Evolutionary conservation across 2,797 vertebrate species (phyloP), one percentile per base, ranked within the genome.

Genomic region (Cephalopachus bancanus): DNA sequence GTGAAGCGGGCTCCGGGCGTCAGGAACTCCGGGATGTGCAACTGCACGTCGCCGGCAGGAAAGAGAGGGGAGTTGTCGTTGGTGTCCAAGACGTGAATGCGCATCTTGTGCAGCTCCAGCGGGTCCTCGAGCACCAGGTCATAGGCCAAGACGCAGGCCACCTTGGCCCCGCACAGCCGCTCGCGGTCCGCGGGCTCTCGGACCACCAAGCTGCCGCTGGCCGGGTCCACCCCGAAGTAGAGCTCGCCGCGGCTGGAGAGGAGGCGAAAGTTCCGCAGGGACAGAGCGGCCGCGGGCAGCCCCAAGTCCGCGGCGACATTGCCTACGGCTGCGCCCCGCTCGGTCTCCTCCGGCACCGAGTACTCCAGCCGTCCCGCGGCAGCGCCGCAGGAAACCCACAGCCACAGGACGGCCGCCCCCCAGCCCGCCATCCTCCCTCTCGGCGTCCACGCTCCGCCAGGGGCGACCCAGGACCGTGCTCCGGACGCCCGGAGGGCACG

Each of bases 61-160:
- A 99, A 99, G 62, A 75, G 88, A 8, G 99, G 99, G 0, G 98
- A 97, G 96, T 99, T 98, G 94, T 99, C 99, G 64, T 99, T 99
- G 86, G 98, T 95, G 92, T 99, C 99, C 96, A 98, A 89, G 86
- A 99, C 96, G 94, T 98, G 98, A 83, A 99, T 97, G 75, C 98
- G 97, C 89, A 99, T 65, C 83, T 98, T 98, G 93, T 99, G 98
- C 81, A 99, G 98, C 96, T 99, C 98, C 91, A 99, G 96, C 37
- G 99, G 98, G 67, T 98, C 98, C 95, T 99, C 97, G 20, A 99
- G 96, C 69, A 99, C 97, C 0, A 99, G 98, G 87, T 99, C 98
- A 3, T 98, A 98, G 91, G 96, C 98, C 62, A 99, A 94, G 74
- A 98, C 78, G 80, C 99, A 99, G 84, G 75, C 51, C 89, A 96